These are phyloP conservation scores for Drosophila bunnanda DNA, from an alignment of 2,888 invertebrate genomes.

Conservation along the genomic window DNA sequence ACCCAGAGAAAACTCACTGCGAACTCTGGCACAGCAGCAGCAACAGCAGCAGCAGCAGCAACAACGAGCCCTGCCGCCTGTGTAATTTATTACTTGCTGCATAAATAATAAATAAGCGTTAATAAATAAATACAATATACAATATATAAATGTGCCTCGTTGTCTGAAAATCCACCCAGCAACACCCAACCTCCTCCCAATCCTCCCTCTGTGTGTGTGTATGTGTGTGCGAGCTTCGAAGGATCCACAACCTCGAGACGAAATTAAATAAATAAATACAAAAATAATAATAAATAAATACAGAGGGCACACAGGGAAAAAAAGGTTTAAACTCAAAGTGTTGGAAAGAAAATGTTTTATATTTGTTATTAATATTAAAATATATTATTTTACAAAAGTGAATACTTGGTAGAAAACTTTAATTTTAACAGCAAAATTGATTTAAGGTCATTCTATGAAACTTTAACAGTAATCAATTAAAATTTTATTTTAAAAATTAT, in stretches of 20 bases:
- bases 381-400: not conserved
- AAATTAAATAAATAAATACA: conserved; percentile 74
- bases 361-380: not conserved
- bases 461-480: not conserved
- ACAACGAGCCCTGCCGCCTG: conserved; percentile 51
- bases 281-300: conserved; percentile 75
- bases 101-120: conserved; percentile 83
- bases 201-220: conserved; percentile 17
- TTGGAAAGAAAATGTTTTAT: not conserved
- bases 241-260: conserved; percentile 60
- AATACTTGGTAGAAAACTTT: not conserved
- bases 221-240: conserved; percentile 60
- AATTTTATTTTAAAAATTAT: accelerated
- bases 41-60: conserved; percentile 19
- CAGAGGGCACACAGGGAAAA: conserved; percentile 13
- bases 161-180: conserved; percentile 20
- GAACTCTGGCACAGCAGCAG: conserved; percentile 31
- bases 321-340: not conserved
- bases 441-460: too few species aligned
- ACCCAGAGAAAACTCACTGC: conserved; percentile 19
- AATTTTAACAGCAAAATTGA: not conserved
- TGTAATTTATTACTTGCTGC: conserved; percentile 83
- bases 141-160: conserved; percentile 39
- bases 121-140: conserved; percentile 75
- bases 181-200: not conserved